Percentiles rank a stretch among this genome's conserved stretches.
Conservation (phyloP, 2,888 invertebrate species). For the Dicyrtoma fusca region DNA sequence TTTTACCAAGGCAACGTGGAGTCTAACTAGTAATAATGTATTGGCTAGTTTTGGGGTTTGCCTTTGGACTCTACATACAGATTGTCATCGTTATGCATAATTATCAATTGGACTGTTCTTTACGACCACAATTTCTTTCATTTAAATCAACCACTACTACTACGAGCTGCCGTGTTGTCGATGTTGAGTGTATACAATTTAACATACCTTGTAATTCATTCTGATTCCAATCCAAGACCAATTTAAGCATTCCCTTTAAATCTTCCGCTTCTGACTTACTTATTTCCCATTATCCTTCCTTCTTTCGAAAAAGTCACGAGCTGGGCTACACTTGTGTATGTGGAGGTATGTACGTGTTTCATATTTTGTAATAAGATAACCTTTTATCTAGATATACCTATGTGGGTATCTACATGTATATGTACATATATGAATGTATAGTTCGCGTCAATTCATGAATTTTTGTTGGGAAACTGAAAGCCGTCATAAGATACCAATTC, state of each 20-base stretch:
- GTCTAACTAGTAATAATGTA: no score
- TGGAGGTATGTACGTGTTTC: no score
- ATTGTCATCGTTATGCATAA: conserved; percentile 8
- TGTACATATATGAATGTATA: no score
- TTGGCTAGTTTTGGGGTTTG: neutral
- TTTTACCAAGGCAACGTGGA: neutral
- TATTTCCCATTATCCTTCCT: no score
- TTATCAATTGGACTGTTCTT: conserved; percentile 23
- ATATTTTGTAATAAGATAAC: no score
- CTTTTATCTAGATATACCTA: no score
- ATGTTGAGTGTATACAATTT: neutral
- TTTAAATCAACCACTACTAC: conserved; percentile 17
- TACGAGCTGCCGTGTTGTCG: no score
- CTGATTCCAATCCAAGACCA: conserved; percentile 15
- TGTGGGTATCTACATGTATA: no score
- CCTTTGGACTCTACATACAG: neutral
- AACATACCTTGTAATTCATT: conserved; percentile 16
- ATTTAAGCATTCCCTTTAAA: conserved; percentile 23
- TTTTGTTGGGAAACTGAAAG: no score
- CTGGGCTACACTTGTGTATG: no score
- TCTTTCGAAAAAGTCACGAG: neutral
- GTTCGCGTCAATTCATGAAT: no score
- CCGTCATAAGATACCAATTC: no score
- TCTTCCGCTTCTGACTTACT: conserved; percentile 12
- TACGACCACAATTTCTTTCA: conserved; percentile 22